Conservation (phyloP, 2,888 invertebrate genomes). For the Patella pellucida region DNA sequence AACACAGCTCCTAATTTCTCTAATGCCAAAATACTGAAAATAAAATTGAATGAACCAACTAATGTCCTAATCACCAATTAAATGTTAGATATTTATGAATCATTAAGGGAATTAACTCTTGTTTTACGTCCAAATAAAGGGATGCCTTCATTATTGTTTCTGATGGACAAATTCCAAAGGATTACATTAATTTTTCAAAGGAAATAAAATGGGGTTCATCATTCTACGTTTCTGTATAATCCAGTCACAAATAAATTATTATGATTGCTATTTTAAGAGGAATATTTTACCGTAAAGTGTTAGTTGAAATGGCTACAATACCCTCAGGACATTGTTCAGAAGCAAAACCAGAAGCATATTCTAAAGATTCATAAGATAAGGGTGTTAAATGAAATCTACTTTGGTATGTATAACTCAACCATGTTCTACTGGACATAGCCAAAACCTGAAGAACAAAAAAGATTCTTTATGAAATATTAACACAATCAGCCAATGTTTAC, state of each 20-base stretch:
- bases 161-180: no score
- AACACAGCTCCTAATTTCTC: constrained; percentile 99
- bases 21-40: constrained; percentile 86
- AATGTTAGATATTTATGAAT: neutral
- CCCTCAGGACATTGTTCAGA: constrained; percentile 99
- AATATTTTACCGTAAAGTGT: constrained; percentile 81
- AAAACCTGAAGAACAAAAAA: constrained; percentile 76
- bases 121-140: neutral
- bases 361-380: constrained; percentile 94
- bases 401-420: constrained; percentile 98
- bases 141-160: no score
- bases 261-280: no score
- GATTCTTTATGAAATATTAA: no score
- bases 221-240: no score
- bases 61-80: neutral
- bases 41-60: neutral
- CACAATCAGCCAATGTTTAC: no score
- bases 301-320: constrained; percentile 98
- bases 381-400: constrained; percentile 92
- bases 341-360: constrained; percentile 96
- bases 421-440: constrained; percentile 97
- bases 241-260: no score
- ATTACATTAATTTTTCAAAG: no score
- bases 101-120: neutral
- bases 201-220: no score